phyloP scores from a whole-genome alignment of 2,888 invertebrate genomes.

The Orthonychiurus folsomi region DNA sequence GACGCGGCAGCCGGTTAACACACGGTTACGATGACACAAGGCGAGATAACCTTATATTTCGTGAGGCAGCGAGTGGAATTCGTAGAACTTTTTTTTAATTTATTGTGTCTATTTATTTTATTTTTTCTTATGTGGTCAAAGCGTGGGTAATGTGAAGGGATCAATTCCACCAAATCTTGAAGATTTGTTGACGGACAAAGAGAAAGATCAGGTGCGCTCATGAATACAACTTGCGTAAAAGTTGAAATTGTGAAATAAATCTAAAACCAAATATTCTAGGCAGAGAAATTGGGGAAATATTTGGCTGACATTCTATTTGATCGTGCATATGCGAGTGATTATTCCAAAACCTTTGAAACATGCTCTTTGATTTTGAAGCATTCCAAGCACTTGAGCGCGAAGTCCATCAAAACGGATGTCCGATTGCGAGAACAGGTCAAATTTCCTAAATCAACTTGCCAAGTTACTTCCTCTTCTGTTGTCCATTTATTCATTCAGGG shows the following conservation, averaged over 20 bases:
- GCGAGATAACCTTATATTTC: background rate
- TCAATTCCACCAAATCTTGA: background rate
- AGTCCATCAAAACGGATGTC: background rate
- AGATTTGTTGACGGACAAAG: background rate
- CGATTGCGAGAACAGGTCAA: background rate
- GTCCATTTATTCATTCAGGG: too few species aligned
- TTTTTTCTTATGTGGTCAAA: background rate
- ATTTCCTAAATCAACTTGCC: background rate
- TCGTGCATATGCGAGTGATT: background rate
- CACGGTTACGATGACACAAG: too few species aligned
- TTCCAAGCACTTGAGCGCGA: background rate
- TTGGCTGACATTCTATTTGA: background rate
- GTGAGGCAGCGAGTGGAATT: background rate
- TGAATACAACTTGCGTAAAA: background rate
- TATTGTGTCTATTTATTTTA: background rate
- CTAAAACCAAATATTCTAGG: background rate
- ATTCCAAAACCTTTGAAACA: background rate
- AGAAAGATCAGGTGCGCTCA: background rate
- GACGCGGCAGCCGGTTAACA: too few species aligned
- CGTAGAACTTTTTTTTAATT: background rate
- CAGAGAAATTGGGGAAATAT: background rate
- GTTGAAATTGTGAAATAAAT: background rate
- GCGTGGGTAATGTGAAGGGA: background rate
- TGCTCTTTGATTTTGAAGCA: background rate
- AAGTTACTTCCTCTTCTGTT: too few species aligned